Evolutionary conservation across 2,888 invertebrate genomes (phyloP).

Genomic region (Gymnocheta viridis): DNA sequence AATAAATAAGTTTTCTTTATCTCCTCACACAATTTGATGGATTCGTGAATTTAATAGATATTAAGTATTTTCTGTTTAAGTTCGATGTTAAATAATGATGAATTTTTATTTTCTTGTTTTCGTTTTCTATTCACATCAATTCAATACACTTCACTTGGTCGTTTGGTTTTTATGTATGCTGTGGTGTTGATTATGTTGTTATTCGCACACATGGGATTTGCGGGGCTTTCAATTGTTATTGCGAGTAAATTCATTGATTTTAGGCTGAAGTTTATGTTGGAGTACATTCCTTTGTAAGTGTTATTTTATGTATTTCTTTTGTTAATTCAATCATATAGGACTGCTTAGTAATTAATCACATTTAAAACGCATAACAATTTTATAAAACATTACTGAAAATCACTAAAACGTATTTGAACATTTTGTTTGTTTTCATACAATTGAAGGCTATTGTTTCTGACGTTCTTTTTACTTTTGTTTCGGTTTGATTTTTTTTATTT

Average conservation of each 20-base stretch:
- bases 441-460: conserved; percentile 44
- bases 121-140: conserved; percentile 34
- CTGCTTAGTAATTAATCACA: conserved; percentile 50
- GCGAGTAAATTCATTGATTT: conserved; percentile 5
- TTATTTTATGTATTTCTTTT: conserved; percentile 36
- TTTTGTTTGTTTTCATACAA: neutral
- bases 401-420: conserved; percentile 2
- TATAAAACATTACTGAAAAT: conserved; percentile 9
- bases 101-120: conserved; percentile 5
- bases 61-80: conserved; percentile 27
- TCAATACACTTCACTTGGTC: conserved; percentile 14
- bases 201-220: conserved; percentile 14
- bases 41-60: conserved; percentile 62
- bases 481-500: neutral
- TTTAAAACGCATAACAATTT: conserved; percentile 34
- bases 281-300: conserved; percentile 43
- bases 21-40: conserved; percentile 64
- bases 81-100: conserved; percentile 43
- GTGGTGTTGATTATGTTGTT: conserved; percentile 49
- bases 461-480: conserved; percentile 3
- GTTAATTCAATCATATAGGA: conserved; percentile 38
- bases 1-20: conserved; percentile 53
- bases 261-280: conserved; percentile 30
- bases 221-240: conserved; percentile 30
- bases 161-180: neutral